Base-by-base conservation (phyloP, 2,113 vertebrate species). In the Poeciliopsis prolifica region DNA sequence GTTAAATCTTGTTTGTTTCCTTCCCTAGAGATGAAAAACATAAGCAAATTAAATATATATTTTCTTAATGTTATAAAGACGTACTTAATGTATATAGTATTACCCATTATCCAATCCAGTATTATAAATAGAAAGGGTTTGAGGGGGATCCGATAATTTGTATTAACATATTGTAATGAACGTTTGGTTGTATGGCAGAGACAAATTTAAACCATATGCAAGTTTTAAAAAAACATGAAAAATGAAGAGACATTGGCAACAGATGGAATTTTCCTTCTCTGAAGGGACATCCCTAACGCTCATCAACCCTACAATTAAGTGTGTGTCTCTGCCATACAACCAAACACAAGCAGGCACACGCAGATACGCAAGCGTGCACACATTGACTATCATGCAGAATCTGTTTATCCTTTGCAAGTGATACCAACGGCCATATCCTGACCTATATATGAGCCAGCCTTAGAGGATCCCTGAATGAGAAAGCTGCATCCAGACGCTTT, bases 251-350 rank as follows among this genome's bases (percentile, higher is more conserved):
- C 77, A 70, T 67, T 84, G 81, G 78, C 87, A 91, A 77, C 92
- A 88, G 89, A 94, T 89, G 87, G 88, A 88, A 82, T 83, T 87
- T 88, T 65, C 78, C 85, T 73, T 61, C 74, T 58, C 62, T 83
- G 74, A 68, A 58, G 67, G 37, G 65, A 67, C 86, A 63, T 86
- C 75, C 79, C 68, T 90, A 88, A 86, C 67, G 66, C 83, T 81
- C 81, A 81, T 90, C 84, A 89, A 82, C 69, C 77, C 82, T 72
- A 66, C 71, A 87, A 89, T 88, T 87, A 85, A 71, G 60, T 68
- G 48, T 61, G 64, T 66, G 80, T 58, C 11, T 64, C 67, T 75
- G 40, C 63, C 44, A 68, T 61, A 65, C 66, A 75, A 61, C 17
- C 44, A 48, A 48, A 48, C 44, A 48, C 44, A 70, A 54, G 30